phyloP scores from a whole-genome alignment of 2,888 invertebrate genomes.

The Amphipyra berbera region DNA sequence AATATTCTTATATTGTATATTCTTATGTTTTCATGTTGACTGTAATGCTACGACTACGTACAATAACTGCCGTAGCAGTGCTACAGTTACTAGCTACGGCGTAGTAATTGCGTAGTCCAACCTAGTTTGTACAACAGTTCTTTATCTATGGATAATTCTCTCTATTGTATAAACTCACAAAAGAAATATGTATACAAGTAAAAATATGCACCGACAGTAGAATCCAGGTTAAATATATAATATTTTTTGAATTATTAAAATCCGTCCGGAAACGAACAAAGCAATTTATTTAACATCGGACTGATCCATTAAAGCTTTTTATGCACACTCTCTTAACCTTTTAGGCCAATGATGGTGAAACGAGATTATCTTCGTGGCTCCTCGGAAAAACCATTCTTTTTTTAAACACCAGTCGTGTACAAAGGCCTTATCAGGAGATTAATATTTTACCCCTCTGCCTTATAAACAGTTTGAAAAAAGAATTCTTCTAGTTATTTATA shows the following conservation, averaged over 20 bases:
- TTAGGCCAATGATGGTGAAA: slow-evolving; percentile 47
- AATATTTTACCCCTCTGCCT: slow-evolving; percentile 43
- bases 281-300: slow-evolving; percentile 37
- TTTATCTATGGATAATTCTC: neutral
- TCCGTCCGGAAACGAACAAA: slow-evolving; percentile 1
- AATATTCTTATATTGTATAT: no score
- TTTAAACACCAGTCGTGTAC: slow-evolving; percentile 40
- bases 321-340: slow-evolving; percentile 37
- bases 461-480: slow-evolving; percentile 29
- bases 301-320: slow-evolving; percentile 38
- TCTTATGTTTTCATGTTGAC: no score
- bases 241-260: slow-evolving; percentile 1
- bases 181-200: no score
- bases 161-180: no score
- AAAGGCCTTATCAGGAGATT: slow-evolving; percentile 50
- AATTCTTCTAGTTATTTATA: slow-evolving; percentile 6
- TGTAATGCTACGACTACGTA: slow-evolving; percentile 9
- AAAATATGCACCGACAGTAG: no score
- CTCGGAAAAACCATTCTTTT: slow-evolving; percentile 44
- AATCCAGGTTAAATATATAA: neutral
- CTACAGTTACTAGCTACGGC: slow-evolving; percentile 14
- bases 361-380: slow-evolving; percentile 44
- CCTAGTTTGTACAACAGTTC: neutral
- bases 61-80: slow-evolving; percentile 13
- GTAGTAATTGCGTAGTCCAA: slow-evolving; percentile 13